Evolutionary conservation across 2,797 vertebrate genomes (phyloP).

Genomic region (Pachyuromys duprasi): DNA sequence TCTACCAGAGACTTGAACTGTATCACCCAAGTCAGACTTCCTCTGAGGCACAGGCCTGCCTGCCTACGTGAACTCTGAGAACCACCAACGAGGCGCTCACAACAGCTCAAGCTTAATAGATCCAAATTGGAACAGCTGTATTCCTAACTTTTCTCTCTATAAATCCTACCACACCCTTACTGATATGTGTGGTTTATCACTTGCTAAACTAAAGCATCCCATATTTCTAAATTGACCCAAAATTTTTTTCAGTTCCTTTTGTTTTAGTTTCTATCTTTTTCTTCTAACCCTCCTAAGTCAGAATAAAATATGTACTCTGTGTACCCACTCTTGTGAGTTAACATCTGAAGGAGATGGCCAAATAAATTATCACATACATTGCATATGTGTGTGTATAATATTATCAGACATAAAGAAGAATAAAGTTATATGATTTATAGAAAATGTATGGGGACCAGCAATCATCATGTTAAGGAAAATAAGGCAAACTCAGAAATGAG

Average conservation of each 20-base stretch:
- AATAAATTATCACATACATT: not conserved
- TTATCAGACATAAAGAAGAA: not conserved
- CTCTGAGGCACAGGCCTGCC: not conserved
- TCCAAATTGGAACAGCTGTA: not conserved
- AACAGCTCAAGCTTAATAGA: not conserved
- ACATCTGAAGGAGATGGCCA: not conserved
- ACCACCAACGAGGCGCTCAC: not conserved
- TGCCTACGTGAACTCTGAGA: not conserved
- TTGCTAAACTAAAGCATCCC: not conserved
- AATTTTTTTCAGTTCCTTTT: not conserved
- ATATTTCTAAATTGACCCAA: not conserved
- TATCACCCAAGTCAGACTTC: not conserved
- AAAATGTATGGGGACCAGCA: not conserved
- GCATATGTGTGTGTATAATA: not conserved
- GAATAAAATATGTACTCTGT: not conserved
- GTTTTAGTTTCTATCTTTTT: conserved; percentile 25
- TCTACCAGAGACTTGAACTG: not conserved
- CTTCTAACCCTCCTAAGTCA: not conserved
- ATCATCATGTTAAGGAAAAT: not conserved
- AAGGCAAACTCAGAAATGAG: not conserved
- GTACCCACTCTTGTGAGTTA: not conserved
- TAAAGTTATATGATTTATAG: not conserved
- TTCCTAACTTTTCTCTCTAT: not conserved
- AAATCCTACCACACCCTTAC: not conserved
- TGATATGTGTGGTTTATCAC: not conserved